Evolutionary conservation across 2,888 invertebrate genomes (phyloP).

Genomic region (Dioctria rufipes): DNA sequence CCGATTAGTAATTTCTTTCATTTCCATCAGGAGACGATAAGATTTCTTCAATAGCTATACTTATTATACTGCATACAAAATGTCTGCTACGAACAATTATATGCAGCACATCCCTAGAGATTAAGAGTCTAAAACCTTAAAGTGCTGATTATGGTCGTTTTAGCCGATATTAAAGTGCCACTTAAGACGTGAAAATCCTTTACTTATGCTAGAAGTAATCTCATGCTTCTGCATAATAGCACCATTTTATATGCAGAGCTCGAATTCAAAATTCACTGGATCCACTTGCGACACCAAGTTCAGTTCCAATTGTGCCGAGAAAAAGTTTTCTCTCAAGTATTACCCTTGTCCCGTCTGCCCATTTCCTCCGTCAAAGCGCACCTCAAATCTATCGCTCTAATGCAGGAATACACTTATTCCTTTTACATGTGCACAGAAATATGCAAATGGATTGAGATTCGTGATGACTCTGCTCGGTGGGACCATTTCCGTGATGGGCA

Average conservation of each 20-base stretch:
- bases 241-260: slow-evolving; percentile 46
- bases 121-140: slow-evolving; percentile 33
- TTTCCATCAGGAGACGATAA: neutral
- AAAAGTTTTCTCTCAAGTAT: slow-evolving; percentile 13
- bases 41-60: slow-evolving; percentile 12
- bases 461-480: slow-evolving; percentile 76
- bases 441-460: slow-evolving; percentile 72
- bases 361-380: neutral
- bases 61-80: neutral
- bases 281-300: slow-evolving; percentile 12
- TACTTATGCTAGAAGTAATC: slow-evolving; percentile 46
- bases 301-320: slow-evolving; percentile 21
- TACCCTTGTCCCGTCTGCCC: neutral
- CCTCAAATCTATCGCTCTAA: slow-evolving; percentile 46
- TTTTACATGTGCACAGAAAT: slow-evolving; percentile 65
- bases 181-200: slow-evolving; percentile 46
- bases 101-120: slow-evolving; percentile 32
- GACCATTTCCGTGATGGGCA: slow-evolving; percentile 77
- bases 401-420: slow-evolving; percentile 41
- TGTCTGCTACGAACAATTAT: slow-evolving; percentile 14
- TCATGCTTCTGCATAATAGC: slow-evolving; percentile 37
- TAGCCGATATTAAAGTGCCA: slow-evolving; percentile 39
- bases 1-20: too few species aligned
- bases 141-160: slow-evolving; percentile 46
- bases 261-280: slow-evolving; percentile 42